Evolutionary conservation across 1,140 invertebrate species (phyloP).

Genomic region (Lasioglossum baleicum): DNA sequence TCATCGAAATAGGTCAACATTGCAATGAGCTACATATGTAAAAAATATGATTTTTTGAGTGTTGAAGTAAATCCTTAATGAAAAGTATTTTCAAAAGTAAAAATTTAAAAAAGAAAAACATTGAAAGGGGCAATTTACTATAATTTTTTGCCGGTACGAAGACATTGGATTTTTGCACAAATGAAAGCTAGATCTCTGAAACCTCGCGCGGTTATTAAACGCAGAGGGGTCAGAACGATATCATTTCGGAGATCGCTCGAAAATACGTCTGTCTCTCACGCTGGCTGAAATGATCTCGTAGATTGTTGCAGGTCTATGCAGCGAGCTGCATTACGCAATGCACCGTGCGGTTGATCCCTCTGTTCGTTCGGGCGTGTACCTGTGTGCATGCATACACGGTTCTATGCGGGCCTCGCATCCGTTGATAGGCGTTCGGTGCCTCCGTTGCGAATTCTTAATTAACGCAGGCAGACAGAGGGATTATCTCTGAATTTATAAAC

Average conservation of each 20-base stretch:
- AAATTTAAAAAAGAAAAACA: no score
- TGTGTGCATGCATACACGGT: neutral
- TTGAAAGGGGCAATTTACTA: no score
- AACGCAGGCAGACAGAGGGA: neutral
- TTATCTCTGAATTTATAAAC: neutral
- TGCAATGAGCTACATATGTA: no score
- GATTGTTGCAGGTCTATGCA: conserved; percentile 12
- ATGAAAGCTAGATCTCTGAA: no score
- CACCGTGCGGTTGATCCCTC: neutral
- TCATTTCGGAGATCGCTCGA: conserved; percentile 9
- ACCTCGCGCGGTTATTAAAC: no score
- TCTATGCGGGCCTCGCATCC: neutral
- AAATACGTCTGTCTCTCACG: neutral
- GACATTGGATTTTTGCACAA: no score
- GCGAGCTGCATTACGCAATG: conserved; percentile 5
- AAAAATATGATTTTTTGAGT: no score
- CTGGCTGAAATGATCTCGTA: conserved; percentile 1
- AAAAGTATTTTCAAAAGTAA: no score
- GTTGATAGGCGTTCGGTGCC: conserved; percentile 2
- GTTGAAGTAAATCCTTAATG: no score
- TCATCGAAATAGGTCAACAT: no score
- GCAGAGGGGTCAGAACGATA: neutral
- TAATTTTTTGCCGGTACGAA: no score
- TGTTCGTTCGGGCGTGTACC: neutral
- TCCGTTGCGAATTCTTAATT: conserved; percentile 7